Percentiles rank a stretch among this genome's conserved stretches.
Evolutionary conservation across 1,140 invertebrate species (phyloP).

Genomic region (Bacillus rossius): DNA sequence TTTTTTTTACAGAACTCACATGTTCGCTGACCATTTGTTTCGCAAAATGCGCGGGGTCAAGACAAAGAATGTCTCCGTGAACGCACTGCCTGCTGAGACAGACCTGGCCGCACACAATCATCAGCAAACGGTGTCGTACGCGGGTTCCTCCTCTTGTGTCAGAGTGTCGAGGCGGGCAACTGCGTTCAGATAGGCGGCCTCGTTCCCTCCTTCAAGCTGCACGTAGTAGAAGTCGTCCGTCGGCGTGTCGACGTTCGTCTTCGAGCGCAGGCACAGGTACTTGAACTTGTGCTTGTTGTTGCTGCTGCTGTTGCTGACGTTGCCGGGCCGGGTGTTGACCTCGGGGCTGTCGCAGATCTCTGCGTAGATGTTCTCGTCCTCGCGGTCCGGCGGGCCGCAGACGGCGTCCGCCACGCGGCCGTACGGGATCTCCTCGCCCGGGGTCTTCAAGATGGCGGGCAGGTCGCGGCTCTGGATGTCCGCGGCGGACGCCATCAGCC

Average conservation of each 20-base stretch:
- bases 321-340: no score
- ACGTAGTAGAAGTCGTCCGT: conserved; percentile 1
- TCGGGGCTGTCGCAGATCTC: conserved; percentile 10
- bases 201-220: background rate
- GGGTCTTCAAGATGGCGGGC: background rate
- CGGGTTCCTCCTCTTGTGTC: no score
- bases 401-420: conserved; percentile 8
- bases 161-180: no score
- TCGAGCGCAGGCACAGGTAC: background rate
- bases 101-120: no score
- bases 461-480: background rate
- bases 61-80: no score
- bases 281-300: background rate
- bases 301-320: background rate
- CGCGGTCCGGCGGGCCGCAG: background rate
- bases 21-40: no score
- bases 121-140: no score
- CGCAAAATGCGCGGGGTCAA: no score
- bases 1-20: no score
- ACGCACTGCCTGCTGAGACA: no score
- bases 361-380: conserved; percentile 15
- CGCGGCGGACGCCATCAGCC: background rate
- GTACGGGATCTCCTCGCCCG: conserved; percentile 5
- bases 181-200: background rate
- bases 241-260: background rate